Evolutionary conservation across 1,140 invertebrate species (phyloP).

Genomic region (Apolygus lucorum): DNA sequence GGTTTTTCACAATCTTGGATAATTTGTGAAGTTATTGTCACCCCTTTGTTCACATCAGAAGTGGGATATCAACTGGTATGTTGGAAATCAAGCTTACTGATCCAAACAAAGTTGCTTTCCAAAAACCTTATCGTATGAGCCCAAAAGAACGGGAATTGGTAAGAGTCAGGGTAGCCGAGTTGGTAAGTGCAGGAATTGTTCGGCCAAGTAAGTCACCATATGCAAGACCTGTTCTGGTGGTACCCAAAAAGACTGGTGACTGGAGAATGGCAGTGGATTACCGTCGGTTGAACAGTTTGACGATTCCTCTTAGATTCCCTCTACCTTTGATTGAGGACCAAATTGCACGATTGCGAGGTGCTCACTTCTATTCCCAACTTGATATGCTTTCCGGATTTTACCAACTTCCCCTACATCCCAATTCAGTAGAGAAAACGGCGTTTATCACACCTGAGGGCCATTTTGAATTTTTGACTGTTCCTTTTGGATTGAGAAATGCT

Average conservation of each 20-base stretch:
- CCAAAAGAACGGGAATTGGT: not conserved
- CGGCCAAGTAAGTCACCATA: not conserved
- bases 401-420: not conserved
- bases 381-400: not conserved
- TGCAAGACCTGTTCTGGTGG: conserved; percentile 3
- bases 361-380: conserved; percentile 3
- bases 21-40: no score
- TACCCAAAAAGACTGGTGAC: not conserved
- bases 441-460: conserved; percentile 21
- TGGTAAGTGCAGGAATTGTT: not conserved
- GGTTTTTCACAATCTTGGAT: no score
- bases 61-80: not conserved
- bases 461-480: conserved; percentile 40
- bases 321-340: conserved; percentile 9
- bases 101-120: not conserved
- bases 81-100: not conserved
- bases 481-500: conserved; percentile 42
- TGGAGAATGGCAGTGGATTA: conserved; percentile 14
- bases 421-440: conserved; percentile 8
- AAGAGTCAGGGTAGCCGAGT: not conserved
- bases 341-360: conserved; percentile 1
- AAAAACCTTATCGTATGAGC: not conserved
- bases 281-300: not conserved
- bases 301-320: conserved; percentile 1
- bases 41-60: no score